Evolutionary conservation across 2,113 vertebrate genomes (phyloP), one percentile per base, ranked within the genome.

Genomic region (Albula glossodonta): DNA sequence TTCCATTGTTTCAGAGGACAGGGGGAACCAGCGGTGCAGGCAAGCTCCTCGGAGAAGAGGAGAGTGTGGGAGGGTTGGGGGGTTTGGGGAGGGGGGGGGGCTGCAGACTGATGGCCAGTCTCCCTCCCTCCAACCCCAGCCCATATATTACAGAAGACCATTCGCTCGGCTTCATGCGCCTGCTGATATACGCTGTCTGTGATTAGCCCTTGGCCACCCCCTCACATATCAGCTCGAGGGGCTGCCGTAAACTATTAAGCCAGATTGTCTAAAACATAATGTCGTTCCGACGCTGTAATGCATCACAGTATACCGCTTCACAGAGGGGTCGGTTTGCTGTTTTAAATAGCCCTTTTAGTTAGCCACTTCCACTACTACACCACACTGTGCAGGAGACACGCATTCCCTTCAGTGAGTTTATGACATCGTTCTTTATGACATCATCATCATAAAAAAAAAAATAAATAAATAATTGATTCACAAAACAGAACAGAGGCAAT

Each of bases 1-100:
- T 96, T 96, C 92, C 86, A 94, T 94, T 96, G 93, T 95, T 94
- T 87, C 92, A 93, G 92, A 95, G 94, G 94, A 94, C 94, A 93
- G 91, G 90, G 86, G 91, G 92, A 93, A 91, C 89, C 90, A 90
- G 89, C 88, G 78, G 87, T 90, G 91, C 90, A 90, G 91, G 66
- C 80, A 85, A 84, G 91, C 91, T 91, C 91, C 93, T 86, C 87
- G 92, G 92, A 90, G 86, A 89, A 77, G 7, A 56, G 7, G 12
- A 12, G 7, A 12, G 53, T 12, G 3, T 19, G 60, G 60, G 60
- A 2, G 60, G 60, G 60, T 15, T 7, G 15, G 5, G 11, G 57
- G 60, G 0, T 41, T 41, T n/a, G n/a, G n/a, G n/a, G n/a, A 60
- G 81, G 93, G 92, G 70, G 52, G 2, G 56, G 12, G 56, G 7